These are phyloP conservation scores for Aythya baeri DNA, from an alignment of 2,113 vertebrate genomes.

Conservation along the genomic window DNA sequence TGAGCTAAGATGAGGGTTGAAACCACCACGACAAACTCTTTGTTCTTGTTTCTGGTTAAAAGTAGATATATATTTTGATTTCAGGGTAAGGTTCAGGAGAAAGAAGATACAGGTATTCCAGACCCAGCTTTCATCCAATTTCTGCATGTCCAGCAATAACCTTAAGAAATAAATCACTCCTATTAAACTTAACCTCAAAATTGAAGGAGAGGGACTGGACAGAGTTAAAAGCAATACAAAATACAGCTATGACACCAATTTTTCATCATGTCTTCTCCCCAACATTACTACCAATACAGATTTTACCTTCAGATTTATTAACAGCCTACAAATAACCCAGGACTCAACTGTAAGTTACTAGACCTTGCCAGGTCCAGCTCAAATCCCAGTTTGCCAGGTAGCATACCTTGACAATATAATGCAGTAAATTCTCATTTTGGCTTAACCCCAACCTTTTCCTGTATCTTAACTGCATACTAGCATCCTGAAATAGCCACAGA, in stretches of 20 bases:
- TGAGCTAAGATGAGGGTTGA: neutral
- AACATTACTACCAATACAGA: neutral
- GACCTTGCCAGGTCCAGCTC: neutral
- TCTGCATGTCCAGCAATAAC: neutral
- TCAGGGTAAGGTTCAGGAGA: neutral
- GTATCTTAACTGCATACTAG: neutral
- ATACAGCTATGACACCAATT: neutral
- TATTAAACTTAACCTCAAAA: neutral
- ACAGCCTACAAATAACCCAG: neutral
- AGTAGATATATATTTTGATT: neutral
- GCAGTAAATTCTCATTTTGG: neutral
- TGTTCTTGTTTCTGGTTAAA: neutral
- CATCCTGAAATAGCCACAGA: neutral
- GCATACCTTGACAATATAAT: neutral
- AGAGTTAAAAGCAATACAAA: neutral
- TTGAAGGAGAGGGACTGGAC: fast-evolving
- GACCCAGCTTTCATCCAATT: neutral
- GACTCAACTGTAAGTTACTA: neutral
- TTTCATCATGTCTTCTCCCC: neutral
- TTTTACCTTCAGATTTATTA: neutral
- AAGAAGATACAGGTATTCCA: neutral
- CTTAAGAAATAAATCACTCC: neutral
- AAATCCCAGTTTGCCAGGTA: neutral
- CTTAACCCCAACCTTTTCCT: neutral
- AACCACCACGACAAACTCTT: neutral